Evolutionary conservation across 2,888 invertebrate genomes (phyloP), one percentile per base, ranked within the genome.

Genomic region (Microplitis manilae): DNA sequence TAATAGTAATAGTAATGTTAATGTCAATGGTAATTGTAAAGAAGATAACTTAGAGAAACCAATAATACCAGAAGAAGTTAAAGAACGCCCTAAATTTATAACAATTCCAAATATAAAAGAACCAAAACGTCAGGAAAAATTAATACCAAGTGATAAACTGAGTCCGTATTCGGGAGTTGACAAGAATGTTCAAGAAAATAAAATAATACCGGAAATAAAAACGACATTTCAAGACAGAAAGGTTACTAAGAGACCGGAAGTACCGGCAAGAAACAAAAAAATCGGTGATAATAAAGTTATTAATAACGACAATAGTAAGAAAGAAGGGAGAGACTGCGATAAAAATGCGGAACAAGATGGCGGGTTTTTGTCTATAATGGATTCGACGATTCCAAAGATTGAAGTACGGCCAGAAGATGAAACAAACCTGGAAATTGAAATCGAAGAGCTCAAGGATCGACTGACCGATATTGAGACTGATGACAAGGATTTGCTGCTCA

Each of bases 61-160:
- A 15, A 83, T 84, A 9, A 79, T 81, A 9, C 77, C 81, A n/a
- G 82, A 83, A 62, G 81, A 84, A 4, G 82, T 80, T 15, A 79
- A 79, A 59, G 80, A 83, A 69, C 84, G 82, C 17, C 86, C 85
- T 2, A 88, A 87, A 39, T 90, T 90, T 76, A 89, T 90, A 68
- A 89, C 88, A 8, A 86, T 90, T 50, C 90, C 90, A 2, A 90
- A 90, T 78, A 90, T 90, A 72, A 86, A 81, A 69, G 86, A 87
- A 64, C 85, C 86, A 0, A 87, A 81, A 20, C 78, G 77, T 17
- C 60, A 50, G 64, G 77, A 77, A 6, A 77, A 74, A 30, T 41
- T 64, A 60, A n/a, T 15, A 15, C 8, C 15, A 30, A 73, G 7
- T 50, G n/a, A 41, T 50, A 20, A 30, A 2, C 2, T 30, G 30